Base-by-base conservation (phyloP, 1,140 invertebrate species). In the Ephestia elutella region DNA sequence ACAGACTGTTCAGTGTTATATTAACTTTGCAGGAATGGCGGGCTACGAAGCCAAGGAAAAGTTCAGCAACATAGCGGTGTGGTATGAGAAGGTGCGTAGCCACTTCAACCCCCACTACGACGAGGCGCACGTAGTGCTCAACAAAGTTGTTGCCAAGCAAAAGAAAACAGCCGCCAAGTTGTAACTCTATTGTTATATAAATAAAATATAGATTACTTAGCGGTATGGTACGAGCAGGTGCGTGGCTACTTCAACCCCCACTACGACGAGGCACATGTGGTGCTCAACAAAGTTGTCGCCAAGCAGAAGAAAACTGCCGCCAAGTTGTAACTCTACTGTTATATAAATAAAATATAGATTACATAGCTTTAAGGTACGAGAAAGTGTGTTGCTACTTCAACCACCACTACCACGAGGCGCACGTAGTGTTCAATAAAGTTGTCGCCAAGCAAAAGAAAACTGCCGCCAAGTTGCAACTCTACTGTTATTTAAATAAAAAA, bases 21-120 rank as follows among this genome's bases (percentile, higher is more conserved):
- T n/a, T n/a, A n/a, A n/a, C n/a, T n/a, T n/a, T n/a, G 25, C 65
- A 87, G 84, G 78, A 66, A 82, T 86, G 80, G 75, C 80, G 0
- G 81, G 76, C 7, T 86, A 71, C 56, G 70, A 85, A 32, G 70
- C 82, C 0, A 68, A 59, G 2, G 66, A 71, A 13, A 70, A 78
- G 21, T 84, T 62, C 35, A 38, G 63, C 5, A 79, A 73, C 38
- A 78, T 87, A 10, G 66, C 65, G 0, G 53, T 38, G 0, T 87
- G 82, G 84, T 73, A 64, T 66, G 48, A 64, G 10, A 80, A 78
- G 59, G 84, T 85, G 0, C 71, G 60, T 19, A 28, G 71, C 0
- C 62, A 84, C 32, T 87, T 80, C 55, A 78, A 70, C 38, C 84
- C 84, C 0, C 56, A 78, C 50, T 87, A 85, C 54, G 75, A 82